These are phyloP conservation scores for Drosophila setifemur DNA, from an alignment of 1,140 invertebrate species.

Conservation along the genomic window DNA sequence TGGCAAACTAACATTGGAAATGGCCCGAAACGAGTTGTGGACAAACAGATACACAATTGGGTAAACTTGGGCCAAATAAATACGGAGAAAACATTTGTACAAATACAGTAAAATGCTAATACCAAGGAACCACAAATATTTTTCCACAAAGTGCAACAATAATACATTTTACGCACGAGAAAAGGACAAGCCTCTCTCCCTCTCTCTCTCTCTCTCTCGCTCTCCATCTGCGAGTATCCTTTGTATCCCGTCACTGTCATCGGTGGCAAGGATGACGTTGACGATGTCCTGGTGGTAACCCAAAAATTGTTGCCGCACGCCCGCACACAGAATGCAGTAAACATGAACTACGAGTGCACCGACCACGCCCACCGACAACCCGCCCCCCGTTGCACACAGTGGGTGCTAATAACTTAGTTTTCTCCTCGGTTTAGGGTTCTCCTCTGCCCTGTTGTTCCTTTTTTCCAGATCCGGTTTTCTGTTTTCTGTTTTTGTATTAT, in stretches of 20 bases:
- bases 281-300: slow-evolving; percentile 25
- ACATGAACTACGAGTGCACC: slow-evolving; percentile 56
- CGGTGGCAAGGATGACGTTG: slow-evolving; percentile 13
- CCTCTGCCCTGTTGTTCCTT: not conserved
- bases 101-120: slow-evolving; percentile 68
- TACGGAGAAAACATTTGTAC: slow-evolving; percentile 34
- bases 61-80: slow-evolving; percentile 44
- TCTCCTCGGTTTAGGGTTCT: slow-evolving; percentile 8
- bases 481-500: slow-evolving; percentile 12
- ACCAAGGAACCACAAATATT: slow-evolving; percentile 52
- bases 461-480: not conserved
- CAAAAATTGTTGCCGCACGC: slow-evolving; percentile 63
- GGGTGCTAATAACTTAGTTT: slow-evolving; percentile 76
- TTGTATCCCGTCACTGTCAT: slow-evolving; percentile 57
- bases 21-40: slow-evolving; percentile 30
- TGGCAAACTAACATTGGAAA: slow-evolving; percentile 20
- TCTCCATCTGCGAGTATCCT: no score
- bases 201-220: not conserved
- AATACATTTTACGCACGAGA: slow-evolving; percentile 50
- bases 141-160: slow-evolving; percentile 45
- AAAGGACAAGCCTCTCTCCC: not conserved
- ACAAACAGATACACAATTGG: slow-evolving; percentile 47
- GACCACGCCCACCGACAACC: slow-evolving; percentile 52
- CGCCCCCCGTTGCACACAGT: slow-evolving; percentile 33
- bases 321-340: slow-evolving; percentile 61